These are phyloP conservation scores for Oreochromis niloticus DNA, from an alignment of 2,113 vertebrate species.

Conservation along the genomic window DNA sequence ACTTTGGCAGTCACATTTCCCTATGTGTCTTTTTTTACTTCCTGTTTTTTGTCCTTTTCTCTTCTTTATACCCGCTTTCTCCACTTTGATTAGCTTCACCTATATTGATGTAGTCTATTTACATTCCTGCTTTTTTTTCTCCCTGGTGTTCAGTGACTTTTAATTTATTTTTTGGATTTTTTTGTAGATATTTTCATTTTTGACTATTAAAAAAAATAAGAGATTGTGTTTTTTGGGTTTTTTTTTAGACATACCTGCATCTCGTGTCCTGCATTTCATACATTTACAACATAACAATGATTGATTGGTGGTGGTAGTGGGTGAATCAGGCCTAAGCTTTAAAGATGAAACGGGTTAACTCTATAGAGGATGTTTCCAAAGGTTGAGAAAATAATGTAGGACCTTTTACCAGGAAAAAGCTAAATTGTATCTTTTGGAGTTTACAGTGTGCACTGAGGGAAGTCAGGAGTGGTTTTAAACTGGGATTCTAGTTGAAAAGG, in stretches of 20 bases:
- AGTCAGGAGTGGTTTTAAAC: too few relatives aligned
- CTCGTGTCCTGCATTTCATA: not conserved
- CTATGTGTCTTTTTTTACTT: not conserved
- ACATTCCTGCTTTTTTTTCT: not conserved
- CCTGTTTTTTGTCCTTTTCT: not conserved
- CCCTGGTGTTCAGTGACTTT: not conserved
- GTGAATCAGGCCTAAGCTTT: not conserved
- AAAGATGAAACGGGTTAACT: too few relatives aligned
- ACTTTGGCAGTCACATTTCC: not conserved
- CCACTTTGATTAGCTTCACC: not conserved
- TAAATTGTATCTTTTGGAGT: too few relatives aligned
- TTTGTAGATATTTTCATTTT: rapidly evolving
- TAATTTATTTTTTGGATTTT: not conserved
- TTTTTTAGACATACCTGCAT: not conserved
- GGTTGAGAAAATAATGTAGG: too few relatives aligned
- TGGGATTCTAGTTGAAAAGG: too few relatives aligned
- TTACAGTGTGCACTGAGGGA: too few relatives aligned
- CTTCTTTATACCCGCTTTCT: not conserved
- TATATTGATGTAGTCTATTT: not conserved
- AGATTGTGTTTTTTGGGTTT: not conserved
- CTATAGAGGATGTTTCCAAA: too few relatives aligned
- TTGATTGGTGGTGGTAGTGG: rapidly evolving
- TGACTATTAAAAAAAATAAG: not conserved
- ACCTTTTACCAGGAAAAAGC: too few relatives aligned
- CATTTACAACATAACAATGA: not conserved